Evolutionary conservation across 2,797 vertebrate genomes (phyloP), one percentile per base, ranked within the genome.

Genomic region (Staurois parvus): DNA sequence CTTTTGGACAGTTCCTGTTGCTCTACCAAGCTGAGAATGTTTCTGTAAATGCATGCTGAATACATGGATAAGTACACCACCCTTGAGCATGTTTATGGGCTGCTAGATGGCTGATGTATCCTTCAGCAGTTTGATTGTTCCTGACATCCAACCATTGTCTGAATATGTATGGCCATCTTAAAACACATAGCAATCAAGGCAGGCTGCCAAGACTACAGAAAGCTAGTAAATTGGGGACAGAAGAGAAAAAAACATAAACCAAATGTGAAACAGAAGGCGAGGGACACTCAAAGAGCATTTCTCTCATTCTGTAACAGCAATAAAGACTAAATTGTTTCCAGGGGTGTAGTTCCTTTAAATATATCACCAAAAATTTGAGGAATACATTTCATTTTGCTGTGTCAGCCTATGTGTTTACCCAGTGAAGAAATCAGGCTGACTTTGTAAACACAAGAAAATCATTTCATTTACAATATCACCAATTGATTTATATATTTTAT

Each of bases 301-400:
- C 48, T 59, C 52, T 29, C 52, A 76, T 76, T 76, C 30, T 76
- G 30, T 62, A 76, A n/a, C 6, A 34, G 74, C 21, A 59, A 62
- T 76, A 62, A 62, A 76, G 30, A 15, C 59, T 24, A 37, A 76
- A 76, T 76, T 76, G 37, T 76, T 76, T 76, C 74, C 74, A 76
- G 30, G 75, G 75, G 75, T 62, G 52, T 62, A 76, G 48, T 76
- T 76, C 29, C 73, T 56, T 48, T 76, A 76, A 76, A 32, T 76
- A 76, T 10, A 34, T 76, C 75, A 34, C 75, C 75, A 76, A 62
- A 37, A 37, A 62, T 37, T 76, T 76, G 52, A 76, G 48, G 75
- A 62, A 56, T 62, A 30, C 74, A 24, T 59, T 62, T 2, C 9
- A 62, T 34, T 62, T 76, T 76, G 52, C 74, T 62, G 13, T 76